Evolutionary conservation across 1,140 invertebrate genomes (phyloP).

Genomic region (Potamilus streckersoni): DNA sequence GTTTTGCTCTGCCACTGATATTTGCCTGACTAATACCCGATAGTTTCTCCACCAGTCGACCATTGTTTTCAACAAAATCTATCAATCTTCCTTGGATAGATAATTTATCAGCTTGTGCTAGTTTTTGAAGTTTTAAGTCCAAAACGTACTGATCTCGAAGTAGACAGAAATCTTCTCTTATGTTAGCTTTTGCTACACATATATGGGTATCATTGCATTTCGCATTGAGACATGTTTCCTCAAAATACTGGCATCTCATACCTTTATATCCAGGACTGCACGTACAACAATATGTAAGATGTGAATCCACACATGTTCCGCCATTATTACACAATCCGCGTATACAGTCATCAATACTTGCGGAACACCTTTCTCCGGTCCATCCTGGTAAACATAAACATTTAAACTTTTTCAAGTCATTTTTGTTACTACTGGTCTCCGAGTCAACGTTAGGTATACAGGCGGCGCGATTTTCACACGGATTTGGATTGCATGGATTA

Average conservation of each 20-base stretch:
- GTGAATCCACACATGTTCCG: slow-evolving; percentile 42
- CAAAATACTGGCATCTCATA: slow-evolving; percentile 33
- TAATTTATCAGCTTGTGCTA: neutral
- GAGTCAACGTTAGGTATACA: slow-evolving; percentile 29
- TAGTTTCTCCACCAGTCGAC: slow-evolving; percentile 7
- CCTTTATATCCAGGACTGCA: slow-evolving; percentile 34
- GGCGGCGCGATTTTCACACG: slow-evolving; percentile 35
- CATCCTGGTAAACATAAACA: slow-evolving; percentile 55
- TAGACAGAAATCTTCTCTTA: slow-evolving; percentile 4
- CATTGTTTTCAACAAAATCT: slow-evolving; percentile 24
- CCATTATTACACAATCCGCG: slow-evolving; percentile 37
- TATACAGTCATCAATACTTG: slow-evolving; percentile 56
- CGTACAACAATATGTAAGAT: slow-evolving; percentile 37
- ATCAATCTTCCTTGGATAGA: slow-evolving; percentile 21
- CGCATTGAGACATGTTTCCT: slow-evolving; percentile 2
- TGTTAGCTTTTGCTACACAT: slow-evolving; percentile 12
- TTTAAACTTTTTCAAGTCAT: slow-evolving; percentile 14
- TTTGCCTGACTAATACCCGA: neutral
- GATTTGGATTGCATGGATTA: slow-evolving; percentile 24
- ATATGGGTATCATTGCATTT: slow-evolving; percentile 7
- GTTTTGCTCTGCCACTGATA: neutral
- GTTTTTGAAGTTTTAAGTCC: slow-evolving; percentile 2
- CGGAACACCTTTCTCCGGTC: slow-evolving; percentile 59
- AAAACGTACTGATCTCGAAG: slow-evolving; percentile 4
- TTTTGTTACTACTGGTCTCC: neutral